A percentile compares a stretch with the other conserved stretches of the same genome.
Conservation (phyloP, 2,888 invertebrate genomes). For the Muscina levida region DNA sequence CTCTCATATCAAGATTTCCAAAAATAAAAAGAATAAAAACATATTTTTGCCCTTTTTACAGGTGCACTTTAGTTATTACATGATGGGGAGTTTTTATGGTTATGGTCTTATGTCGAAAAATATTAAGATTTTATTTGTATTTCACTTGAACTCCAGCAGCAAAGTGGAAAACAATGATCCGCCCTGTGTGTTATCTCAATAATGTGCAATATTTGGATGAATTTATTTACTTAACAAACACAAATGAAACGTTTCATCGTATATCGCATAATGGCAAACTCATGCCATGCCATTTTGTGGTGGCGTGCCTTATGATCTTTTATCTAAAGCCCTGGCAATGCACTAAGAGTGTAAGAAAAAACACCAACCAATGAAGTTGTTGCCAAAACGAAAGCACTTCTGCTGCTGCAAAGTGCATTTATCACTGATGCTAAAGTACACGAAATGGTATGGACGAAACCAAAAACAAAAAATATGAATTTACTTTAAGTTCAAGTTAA, state of each 20-base stretch:
- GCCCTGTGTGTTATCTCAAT: constrained; percentile 54
- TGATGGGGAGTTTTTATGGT: background rate
- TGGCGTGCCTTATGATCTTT: constrained; percentile 59
- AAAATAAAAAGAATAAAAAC: no score
- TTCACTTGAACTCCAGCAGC: constrained; percentile 26
- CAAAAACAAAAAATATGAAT: constrained; percentile 33
- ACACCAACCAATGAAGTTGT: constrained; percentile 42
- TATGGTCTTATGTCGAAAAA: background rate
- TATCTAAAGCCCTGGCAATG: constrained; percentile 33
- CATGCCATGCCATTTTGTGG: background rate
- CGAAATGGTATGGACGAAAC: background rate
- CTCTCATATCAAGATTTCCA: constrained; percentile 46
- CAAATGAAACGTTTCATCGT: constrained; percentile 46
- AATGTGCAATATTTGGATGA: constrained; percentile 41
- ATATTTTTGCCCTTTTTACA: no score
- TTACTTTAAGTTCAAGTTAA: constrained; percentile 57
- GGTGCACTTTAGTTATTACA: constrained; percentile 43
- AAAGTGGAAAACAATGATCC: constrained; percentile 27
- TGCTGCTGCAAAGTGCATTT: constrained; percentile 13
- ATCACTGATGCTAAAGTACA: constrained; percentile 13
- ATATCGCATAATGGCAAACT: constrained; percentile 42
- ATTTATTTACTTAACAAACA: constrained; percentile 58
- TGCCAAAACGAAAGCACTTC: constrained; percentile 22
- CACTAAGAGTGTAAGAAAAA: constrained; percentile 25
- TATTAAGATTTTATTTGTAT: constrained; percentile 47